phyloP scores from a whole-genome alignment of 1,140 invertebrate species.

The Papilio polytes region DNA sequence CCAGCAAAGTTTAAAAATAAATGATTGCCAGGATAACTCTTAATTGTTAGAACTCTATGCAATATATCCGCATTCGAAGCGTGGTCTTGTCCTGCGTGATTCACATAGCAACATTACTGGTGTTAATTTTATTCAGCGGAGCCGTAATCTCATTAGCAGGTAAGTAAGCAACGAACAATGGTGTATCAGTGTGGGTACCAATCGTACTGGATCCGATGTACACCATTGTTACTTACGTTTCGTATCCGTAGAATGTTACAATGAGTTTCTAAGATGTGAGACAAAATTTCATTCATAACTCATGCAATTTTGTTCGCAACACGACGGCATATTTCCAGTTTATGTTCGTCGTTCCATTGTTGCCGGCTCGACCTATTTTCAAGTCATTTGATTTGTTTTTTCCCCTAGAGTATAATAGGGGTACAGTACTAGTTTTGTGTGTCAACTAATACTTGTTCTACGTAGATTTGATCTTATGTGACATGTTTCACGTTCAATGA shows the following conservation, averaged over 20 bases:
- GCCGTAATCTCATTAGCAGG: conserved; percentile 38
- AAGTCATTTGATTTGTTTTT: background rate
- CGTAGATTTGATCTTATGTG: background rate
- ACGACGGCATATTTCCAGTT: background rate
- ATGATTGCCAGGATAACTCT: background rate
- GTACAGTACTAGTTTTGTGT: background rate
- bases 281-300: background rate
- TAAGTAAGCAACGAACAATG: conserved; percentile 34
- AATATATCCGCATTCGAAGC: conserved; percentile 1
- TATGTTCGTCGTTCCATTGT: background rate
- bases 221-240: background rate
- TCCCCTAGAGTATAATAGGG: background rate
- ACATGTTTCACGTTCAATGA: background rate
- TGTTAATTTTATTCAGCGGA: conserved; percentile 39
- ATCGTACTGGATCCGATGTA: background rate
- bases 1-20: background rate
- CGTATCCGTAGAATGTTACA: background rate
- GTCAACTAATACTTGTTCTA: background rate
- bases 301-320: background rate
- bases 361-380: background rate
- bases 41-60: conserved; percentile 2
- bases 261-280: background rate
- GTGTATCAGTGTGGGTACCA: background rate
- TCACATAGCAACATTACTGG: conserved; percentile 33
- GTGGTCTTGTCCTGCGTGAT: conserved; percentile 14